phyloP scores from a whole-genome alignment of 1,140 invertebrate species.

The Eurosta solidaginis region DNA sequence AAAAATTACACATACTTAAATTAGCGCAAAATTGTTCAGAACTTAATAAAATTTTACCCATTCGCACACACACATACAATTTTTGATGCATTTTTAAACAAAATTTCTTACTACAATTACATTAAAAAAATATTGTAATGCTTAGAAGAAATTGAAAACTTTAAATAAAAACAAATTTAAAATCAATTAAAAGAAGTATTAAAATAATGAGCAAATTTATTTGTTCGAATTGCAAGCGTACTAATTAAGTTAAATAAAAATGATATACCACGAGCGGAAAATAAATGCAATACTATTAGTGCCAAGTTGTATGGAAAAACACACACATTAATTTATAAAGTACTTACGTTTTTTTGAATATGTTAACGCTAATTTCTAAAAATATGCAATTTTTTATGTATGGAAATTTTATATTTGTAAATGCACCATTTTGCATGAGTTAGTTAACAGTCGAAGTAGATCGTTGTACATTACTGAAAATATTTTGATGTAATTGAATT shows the following conservation, averaged over 20 bases:
- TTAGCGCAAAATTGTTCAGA: not conserved
- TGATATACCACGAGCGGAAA: not conserved
- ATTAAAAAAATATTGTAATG: not conserved
- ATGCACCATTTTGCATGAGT: no score
- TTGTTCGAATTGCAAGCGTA: not conserved
- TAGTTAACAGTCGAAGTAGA: no score
- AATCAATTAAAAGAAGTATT: not conserved
- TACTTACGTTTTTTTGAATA: no score
- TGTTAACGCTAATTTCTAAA: no score
- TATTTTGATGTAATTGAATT: no score
- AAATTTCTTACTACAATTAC: not conserved
- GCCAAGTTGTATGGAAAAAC: not conserved
- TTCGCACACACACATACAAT: not conserved
- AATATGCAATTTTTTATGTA: not conserved
- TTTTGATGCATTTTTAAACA: slow-evolving; percentile 26
- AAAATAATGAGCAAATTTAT: not conserved
- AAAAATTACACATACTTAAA: no score
- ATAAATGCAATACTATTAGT: slow-evolving; percentile 6
- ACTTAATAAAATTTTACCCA: slow-evolving; percentile 2
- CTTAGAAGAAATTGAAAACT: not conserved
- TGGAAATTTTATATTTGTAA: not conserved
- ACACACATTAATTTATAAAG: not conserved
- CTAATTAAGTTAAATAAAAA: not conserved
- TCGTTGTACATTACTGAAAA: no score
- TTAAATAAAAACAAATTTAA: not conserved